Evolutionary conservation across 1,140 invertebrate genomes (phyloP), one percentile per base, ranked within the genome.

Genomic region (Metaphire vulgaris): DNA sequence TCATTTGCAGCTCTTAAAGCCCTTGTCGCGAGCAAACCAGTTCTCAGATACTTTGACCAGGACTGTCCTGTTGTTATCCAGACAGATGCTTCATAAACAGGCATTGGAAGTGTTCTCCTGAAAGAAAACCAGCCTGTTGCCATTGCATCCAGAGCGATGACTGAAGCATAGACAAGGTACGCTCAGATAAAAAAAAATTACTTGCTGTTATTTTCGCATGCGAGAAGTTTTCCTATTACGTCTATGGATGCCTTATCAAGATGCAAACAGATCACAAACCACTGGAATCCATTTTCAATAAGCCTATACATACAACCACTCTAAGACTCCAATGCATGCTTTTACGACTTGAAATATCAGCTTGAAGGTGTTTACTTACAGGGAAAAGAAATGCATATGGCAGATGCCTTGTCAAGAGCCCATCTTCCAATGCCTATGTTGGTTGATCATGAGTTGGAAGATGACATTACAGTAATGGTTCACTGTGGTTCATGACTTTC

Each of bases 181-280:
- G 84, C 82, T 21, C 84, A 88, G 78, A 84, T 88, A 86, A 89
- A 75, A 84, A 85, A 76, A 87, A 89, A 79, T 81, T 86, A 2
- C 79, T 88, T 1, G 85, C 87, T 2, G 86, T 88, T 67, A 81
- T 88, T 1, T 89, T 87, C 77, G 82, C 81, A 2, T 80, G 83
- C 1, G 82, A 85, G 72, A 75, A 81, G 41, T 88, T 87, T 80
- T 83, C 84, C 75, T 70, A 83, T 32, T 86, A 82, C 76, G 79
- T 84, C n/a, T n/a, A n/a, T n/a, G n/a, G n/a, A n/a, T n/a, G n/a
- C 85, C 83, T 1, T 80, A 79, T n/a, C 33, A 68, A 34, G 64
- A 76, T 2, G 77, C 69, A 16, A 74, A 79, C 16, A 66, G 82
- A 28, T 83, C 79, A 0, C 82, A 86, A 74, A 83, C 85, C 77